Evolutionary conservation across 2,113 vertebrate genomes (phyloP), one percentile per base, ranked within the genome.

Genomic region (Neolamprologus ventralis): DNA sequence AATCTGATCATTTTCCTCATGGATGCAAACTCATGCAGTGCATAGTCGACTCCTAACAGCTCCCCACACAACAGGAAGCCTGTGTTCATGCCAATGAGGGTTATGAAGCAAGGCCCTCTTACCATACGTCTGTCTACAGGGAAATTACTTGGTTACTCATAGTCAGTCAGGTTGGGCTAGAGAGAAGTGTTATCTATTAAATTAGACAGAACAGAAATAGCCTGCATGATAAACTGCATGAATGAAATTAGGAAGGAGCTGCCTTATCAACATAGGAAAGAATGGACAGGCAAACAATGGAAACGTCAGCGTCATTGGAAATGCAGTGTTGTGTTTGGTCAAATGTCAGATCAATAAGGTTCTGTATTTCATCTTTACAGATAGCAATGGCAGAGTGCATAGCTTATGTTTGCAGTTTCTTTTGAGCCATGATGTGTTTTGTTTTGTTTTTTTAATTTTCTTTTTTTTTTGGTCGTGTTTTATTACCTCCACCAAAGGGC

Each of bases 101-200:
- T 85, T 80, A 65, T 90, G 88, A 90, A 80, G 80, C 33, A 5
- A 58, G 84, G 88, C 88, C 89, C 40, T 88, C 81, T 91, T 89
- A 89, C 87, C 82, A 26, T 81, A 54, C 8, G 49, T 73, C 45
- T 90, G 80, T 82, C 73, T 90, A 58, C 85, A 71, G 47, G 35
- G 31, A 60, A 82, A 10, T n/a, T 51, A 37, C n/a, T 84, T 8
- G 45, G 37, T 14, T 83, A 23, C 45, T 73, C 80, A 33, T 42
- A 63, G 63, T 26, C 9, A 5, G 53, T 83, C 47, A 40, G 78
- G 57, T 26, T 23, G 23, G 28, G 5, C 42, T 60, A n/a, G 53
- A 65, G 7, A 35, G 10, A 80, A 60, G 40, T 37, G 31, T 80
- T 81, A 49, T 73, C 31, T 14, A 79, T 7, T 31, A n/a, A 31